These are phyloP conservation scores for Luehdorfia chinensis DNA, from an alignment of 1,140 invertebrate genomes.

Conservation along the genomic window DNA sequence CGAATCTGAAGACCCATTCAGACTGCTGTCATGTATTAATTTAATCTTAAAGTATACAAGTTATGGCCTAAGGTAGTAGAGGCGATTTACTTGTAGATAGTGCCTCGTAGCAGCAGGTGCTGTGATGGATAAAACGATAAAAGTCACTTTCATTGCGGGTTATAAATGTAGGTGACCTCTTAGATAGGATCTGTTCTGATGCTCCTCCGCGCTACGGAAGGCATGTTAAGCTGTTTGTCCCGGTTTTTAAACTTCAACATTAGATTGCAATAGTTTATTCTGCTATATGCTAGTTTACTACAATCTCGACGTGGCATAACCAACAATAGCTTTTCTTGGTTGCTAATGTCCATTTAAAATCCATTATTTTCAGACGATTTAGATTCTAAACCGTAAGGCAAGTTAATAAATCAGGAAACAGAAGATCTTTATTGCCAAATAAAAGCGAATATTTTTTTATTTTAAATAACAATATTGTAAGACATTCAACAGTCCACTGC, in stretches of 20 bases:
- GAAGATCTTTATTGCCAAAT: no score
- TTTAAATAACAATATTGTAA: no score
- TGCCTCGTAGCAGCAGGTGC: no score
- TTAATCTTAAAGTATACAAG: background rate
- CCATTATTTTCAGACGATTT: no score
- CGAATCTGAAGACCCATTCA: background rate
- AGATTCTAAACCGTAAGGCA: no score
- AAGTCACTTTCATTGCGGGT: no score
- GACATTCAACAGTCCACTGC: no score
- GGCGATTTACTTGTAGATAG: background rate
- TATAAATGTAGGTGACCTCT: slow-evolving; percentile 13
- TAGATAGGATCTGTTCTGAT: slow-evolving; percentile 9
- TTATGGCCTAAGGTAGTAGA: background rate
- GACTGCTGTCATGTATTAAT: background rate
- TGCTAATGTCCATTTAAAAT: background rate
- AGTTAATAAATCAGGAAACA: no score
- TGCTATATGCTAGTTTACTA: background rate
- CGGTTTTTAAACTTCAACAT: no score
- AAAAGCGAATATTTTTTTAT: no score
- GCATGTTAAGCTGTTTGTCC: slow-evolving; percentile 4
- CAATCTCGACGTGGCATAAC: background rate
- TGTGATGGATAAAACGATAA: no score
- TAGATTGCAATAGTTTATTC: slow-evolving; percentile 7
- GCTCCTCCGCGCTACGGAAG: slow-evolving; percentile 5
- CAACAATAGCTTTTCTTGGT: background rate